These are phyloP conservation scores for Eristalis tenax DNA, from an alignment of 2,888 invertebrate species.

Conservation along the genomic window DNA sequence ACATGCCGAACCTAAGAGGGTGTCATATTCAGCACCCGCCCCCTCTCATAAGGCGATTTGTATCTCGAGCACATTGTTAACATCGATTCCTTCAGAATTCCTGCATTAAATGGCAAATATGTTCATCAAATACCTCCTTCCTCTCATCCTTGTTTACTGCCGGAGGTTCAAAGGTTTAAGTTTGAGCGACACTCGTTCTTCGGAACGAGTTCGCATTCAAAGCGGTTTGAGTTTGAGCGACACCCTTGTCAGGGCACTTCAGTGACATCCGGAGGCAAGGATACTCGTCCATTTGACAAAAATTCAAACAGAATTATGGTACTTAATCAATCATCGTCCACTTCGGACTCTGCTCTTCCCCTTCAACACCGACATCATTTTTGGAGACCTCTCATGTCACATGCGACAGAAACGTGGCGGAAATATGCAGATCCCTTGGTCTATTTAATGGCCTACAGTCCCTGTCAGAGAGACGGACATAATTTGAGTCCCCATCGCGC, in stretches of 20 bases:
- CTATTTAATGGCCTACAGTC: not conserved
- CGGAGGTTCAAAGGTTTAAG: not conserved
- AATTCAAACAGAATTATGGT: conserved; percentile 6
- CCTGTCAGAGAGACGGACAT: not conserved
- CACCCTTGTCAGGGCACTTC: not conserved
- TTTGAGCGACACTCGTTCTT: no score
- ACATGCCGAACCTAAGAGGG: not conserved
- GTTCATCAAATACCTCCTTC: conserved; percentile 5
- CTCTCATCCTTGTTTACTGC: not conserved
- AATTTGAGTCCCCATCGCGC: not conserved
- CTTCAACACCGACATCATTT: not conserved
- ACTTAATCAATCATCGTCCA: conserved; percentile 35
- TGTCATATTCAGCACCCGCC: not conserved
- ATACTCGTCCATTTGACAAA: conserved; percentile 2
- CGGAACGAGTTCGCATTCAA: no score
- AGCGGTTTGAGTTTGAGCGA: not conserved
- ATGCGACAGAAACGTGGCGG: no score
- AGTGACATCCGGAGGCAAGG: not conserved
- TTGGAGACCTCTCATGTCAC: no score
- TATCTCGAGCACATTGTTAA: conserved; percentile 48
- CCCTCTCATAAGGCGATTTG: not conserved
- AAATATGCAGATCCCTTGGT: not conserved
- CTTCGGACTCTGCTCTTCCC: not conserved
- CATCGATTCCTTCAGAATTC: conserved; percentile 40
- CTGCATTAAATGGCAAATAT: conserved; percentile 34